Evolutionary conservation across 92 coral and sea anemone genomes (phyloP).

Genomic region (Porites cylindrica): DNA sequence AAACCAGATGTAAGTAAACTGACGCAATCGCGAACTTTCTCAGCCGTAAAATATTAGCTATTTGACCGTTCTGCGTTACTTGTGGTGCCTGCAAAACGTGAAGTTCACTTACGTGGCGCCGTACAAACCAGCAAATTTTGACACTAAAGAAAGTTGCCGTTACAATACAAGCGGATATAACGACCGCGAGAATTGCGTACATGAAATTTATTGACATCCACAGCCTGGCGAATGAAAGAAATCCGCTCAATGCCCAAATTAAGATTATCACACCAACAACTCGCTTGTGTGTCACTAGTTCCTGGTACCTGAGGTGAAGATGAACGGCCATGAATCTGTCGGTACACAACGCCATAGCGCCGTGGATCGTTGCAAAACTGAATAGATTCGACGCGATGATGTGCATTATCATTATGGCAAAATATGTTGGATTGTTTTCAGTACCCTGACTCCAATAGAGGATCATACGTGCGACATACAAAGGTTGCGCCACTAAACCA

Average conservation of each 20-base stretch:
- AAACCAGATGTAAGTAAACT: no score
- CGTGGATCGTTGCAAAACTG: no score
- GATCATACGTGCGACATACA: no score
- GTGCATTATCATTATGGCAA: no score
- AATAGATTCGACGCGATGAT: no score
- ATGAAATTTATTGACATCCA: neutral
- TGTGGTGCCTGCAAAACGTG: neutral
- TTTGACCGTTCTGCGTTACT: no score
- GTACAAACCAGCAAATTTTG: neutral
- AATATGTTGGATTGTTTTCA: no score
- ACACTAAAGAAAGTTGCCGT: neutral
- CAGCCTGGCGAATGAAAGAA: neutral
- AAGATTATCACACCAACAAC: neutral
- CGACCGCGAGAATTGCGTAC: neutral
- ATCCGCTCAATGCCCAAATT: neutral
- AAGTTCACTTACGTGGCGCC: neutral
- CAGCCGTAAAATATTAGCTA: no score
- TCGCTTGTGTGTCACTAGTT: neutral
- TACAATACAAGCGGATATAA: neutral
- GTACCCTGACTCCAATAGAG: no score
- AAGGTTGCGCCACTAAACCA: no score
- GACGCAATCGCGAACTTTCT: no score
- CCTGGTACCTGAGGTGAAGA: conserved; percentile 6
- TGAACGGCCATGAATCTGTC: conserved; percentile 1
- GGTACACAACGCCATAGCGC: neutral